Evolutionary conservation across 2,797 vertebrate species (phyloP), one percentile per base, ranked within the genome.

Genomic region (Pterois miles): DNA sequence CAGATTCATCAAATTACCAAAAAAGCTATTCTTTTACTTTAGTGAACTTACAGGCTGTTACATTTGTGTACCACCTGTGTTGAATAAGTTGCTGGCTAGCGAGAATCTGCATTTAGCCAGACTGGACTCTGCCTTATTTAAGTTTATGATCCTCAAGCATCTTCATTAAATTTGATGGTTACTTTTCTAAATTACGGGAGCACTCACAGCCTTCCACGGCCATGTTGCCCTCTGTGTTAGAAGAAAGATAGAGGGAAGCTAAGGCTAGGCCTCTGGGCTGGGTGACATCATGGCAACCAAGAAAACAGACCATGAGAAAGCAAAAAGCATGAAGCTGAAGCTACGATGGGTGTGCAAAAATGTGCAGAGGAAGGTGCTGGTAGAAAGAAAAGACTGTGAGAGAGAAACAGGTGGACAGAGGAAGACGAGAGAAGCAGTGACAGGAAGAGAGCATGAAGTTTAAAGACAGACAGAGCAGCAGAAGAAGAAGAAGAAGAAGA

Each of bases 1-100:
- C 94, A 95, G 73, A 95, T 93, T 93, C 73, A 95, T 91, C 94
- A 94, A 85, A 95, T 94, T 94, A 95, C 84, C 72, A 88, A 86
- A 86, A 74, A 75, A 57, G 8, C 75, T 87, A 53, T 33, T 54
- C 79, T 23, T 82, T 82, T 18, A 64, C 60, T 76, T 80, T 53
- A 72, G 71, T 48, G 70, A 80, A 82, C 73, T 84, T 78, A 74
- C 52, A 69, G 64, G 54, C 73, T 86, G 76, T 68, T 74, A 76
- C 63, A 65, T 74, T 38, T 74, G 40, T 67, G 31, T 48, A 74
- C n/a, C 79, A 80, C 64, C 25, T 74, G 58, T 34, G 54, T 25
- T 63, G 18, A 64, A 66, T 3, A 4, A 73, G 33, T 11, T 66
- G 25, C 68, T 67, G 50, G 77, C 62, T 65, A 25, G 8, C 20